Evolutionary conservation across 2,113 vertebrate genomes (phyloP), one percentile per base, ranked within the genome.

Genomic region (Rhagologus leucostigma): DNA sequence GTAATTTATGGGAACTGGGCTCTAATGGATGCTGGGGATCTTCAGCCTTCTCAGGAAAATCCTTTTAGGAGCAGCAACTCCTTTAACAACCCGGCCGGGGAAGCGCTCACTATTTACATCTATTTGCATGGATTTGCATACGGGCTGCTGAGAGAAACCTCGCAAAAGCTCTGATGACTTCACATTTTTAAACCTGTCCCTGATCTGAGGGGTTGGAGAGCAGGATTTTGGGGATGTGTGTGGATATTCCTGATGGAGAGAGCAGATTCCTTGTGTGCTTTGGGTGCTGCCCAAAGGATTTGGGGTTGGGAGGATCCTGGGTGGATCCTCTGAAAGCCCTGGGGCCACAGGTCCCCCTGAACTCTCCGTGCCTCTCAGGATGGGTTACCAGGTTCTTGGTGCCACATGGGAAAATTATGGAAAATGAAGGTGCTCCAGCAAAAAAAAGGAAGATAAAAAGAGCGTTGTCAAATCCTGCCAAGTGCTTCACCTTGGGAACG

Each of bases 61-160:
- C n/a, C 9, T 4, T 95, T 86, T 93, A 19, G 64, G 64, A 96
- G 88, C 76, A 88, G 89, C 93, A 89, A 84, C 85, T 96, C 89
- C 95, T 95, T 95, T 60, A 86, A 76, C 90, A 95, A 81, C 90
- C 79, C 33, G 46, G 91, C 79, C 79, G 85, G 86, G 78, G 46
- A 89, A 91, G 55, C n/a, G 67, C 19, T 92, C 73, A 11, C 90
- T 85, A 77, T 96, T 96, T 91, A 75, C 96, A 95, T 80, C 11
- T 96, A n/a, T n/a, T 95, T 97, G 91, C 93, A 95, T 95, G 88
- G 15, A 96, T 96, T 97, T 96, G 89, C 87, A 90, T 93, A 79
- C 73, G 42, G 84, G 75, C 74, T 67, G 78, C 89, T 92, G 93
- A 95, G 59, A 90, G 44, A 46, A 70, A 91, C 56, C 60, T 35